Evolutionary conservation across 2,113 vertebrate genomes (phyloP).

Genomic region (Tringa solitaria): DNA sequence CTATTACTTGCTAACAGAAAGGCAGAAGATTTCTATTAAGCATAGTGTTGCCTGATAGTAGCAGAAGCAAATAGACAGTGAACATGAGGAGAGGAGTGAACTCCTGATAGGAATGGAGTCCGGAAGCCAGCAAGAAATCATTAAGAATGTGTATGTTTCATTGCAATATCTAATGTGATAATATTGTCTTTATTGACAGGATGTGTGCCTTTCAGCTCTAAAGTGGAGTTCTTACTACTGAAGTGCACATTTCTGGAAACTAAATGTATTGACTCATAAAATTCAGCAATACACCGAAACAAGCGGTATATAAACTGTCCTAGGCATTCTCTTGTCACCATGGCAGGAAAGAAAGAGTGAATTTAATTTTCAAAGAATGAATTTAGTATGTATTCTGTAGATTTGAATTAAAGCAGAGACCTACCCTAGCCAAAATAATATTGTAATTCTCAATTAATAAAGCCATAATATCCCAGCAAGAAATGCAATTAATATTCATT

Average conservation of each 20-base stretch:
- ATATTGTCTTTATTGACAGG: background rate
- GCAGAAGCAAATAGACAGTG: background rate
- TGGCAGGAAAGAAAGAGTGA: background rate
- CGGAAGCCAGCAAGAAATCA: background rate
- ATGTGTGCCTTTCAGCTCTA: background rate
- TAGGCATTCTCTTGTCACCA: background rate
- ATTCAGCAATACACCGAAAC: background rate
- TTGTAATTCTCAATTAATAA: background rate
- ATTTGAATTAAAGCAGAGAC: background rate
- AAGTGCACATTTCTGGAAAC: background rate
- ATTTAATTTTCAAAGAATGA: background rate
- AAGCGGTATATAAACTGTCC: background rate
- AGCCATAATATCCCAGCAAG: background rate
- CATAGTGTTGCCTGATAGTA: background rate
- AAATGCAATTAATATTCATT: background rate
- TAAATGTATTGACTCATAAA: background rate
- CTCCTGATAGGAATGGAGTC: background rate
- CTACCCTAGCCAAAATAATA: background rate
- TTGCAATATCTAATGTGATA: background rate
- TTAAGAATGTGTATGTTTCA: background rate
- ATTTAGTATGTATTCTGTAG: background rate
- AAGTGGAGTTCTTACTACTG: background rate
- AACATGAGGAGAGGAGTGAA: background rate
- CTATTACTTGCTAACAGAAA: slow-evolving; percentile 10
- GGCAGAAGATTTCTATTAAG: slow-evolving; percentile 40